Conservation (phyloP, 2,797 vertebrate species). For the Tympanoctomys barrerae region DNA sequence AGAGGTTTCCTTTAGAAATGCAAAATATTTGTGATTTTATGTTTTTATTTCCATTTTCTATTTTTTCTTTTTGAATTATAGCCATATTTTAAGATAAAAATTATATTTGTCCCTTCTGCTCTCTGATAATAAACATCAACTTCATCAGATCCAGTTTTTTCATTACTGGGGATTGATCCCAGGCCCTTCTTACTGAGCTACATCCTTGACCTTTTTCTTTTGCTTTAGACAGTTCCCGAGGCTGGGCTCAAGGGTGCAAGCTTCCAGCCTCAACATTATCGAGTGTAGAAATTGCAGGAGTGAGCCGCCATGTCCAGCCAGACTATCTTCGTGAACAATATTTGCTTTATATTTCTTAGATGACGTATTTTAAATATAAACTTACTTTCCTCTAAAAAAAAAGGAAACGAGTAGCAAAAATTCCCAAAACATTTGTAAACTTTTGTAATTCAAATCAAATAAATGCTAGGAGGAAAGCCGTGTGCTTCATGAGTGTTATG, state of each 20-base stretch:
- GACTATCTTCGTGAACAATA: neutral
- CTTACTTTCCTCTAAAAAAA: conserved; percentile 14
- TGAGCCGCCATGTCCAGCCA: too few relatives aligned
- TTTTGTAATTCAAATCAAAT: neutral
- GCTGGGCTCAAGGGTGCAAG: neutral
- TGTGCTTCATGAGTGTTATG: neutral
- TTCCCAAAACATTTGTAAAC: conserved; percentile 8
- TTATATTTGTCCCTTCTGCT: neutral
- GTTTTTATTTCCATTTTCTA: neutral
- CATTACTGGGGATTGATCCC: neutral
- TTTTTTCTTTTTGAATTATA: neutral
- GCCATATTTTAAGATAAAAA: neutral
- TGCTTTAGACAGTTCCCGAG: neutral
- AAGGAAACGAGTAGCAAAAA: neutral
- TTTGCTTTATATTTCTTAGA: neutral
- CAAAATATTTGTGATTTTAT: neutral
- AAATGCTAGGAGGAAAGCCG: neutral
- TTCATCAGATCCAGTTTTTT: neutral
- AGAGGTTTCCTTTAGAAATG: neutral
- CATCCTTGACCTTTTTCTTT: neutral
- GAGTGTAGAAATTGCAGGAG: neutral
- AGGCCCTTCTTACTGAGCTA: neutral
- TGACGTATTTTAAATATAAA: neutral
- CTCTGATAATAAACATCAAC: neutral
- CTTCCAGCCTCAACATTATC: neutral